Conservation (phyloP, 2,113 vertebrate species). For the Carassius gibelio region DNA sequence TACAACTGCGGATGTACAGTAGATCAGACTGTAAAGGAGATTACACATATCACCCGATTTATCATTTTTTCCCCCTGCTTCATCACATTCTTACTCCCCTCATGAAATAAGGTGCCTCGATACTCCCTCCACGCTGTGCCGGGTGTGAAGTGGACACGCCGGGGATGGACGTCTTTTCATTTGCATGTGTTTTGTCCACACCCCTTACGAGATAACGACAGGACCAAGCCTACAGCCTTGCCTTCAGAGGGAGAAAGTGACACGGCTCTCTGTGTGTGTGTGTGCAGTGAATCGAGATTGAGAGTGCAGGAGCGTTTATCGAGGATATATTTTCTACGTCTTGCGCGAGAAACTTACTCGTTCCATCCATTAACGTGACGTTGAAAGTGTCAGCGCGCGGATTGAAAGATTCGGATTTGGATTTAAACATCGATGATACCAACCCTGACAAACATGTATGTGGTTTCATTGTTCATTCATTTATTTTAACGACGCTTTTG, state of each 20-base stretch:
- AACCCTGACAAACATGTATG: constrained; percentile 62
- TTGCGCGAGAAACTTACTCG: constrained; percentile 3
- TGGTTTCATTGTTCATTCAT: constrained; percentile 7
- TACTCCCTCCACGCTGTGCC: constrained; percentile 2
- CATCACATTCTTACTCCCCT: neutral
- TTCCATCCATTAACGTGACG: neutral
- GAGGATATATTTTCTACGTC: constrained; percentile 15
- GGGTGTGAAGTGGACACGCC: constrained; percentile 30
- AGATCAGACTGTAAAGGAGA: neutral
- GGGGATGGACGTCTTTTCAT: constrained; percentile 48
- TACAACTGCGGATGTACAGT: neutral
- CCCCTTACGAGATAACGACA: constrained; percentile 52
- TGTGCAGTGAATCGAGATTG: neutral
- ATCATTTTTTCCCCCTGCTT: neutral
- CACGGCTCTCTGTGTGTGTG: constrained; percentile 10
- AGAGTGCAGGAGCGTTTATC: neutral
- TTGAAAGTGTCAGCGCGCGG: constrained; percentile 9
- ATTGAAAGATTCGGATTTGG: constrained; percentile 47
- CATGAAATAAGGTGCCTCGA: neutral
- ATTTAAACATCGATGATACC: constrained; percentile 48
- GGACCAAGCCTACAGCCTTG: constrained; percentile 21
- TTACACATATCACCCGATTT: neutral
- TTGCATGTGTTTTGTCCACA: constrained; percentile 57
- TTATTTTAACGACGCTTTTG: neutral
- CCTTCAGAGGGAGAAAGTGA: constrained; percentile 33